Conservation (phyloP, 2,888 invertebrate species). For the Gari tellinella region DNA sequence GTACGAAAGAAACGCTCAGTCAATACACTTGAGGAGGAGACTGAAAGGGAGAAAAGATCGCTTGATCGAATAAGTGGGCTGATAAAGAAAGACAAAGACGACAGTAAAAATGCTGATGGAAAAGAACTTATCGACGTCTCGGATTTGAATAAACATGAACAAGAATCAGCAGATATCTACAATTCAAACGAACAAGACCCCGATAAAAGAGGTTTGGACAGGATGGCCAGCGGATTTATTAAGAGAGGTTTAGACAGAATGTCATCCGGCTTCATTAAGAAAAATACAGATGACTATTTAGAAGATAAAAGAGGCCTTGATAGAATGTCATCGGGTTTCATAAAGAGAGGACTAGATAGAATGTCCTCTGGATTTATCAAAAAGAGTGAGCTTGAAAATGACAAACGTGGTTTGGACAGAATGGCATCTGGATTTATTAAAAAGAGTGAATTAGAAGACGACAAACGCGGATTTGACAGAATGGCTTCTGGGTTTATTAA, state of each 20-base stretch:
- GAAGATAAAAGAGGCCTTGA: slow-evolving; percentile 19
- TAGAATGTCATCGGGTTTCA: slow-evolving; percentile 25
- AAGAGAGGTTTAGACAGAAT: slow-evolving; percentile 16
- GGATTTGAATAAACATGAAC: no score
- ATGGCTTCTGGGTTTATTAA: slow-evolving; percentile 32
- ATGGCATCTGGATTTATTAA: slow-evolving; percentile 20
- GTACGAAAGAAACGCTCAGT: slow-evolving; percentile 21
- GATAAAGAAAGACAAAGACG: background rate
- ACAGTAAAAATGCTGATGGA: background rate
- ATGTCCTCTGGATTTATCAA: slow-evolving; percentile 15
- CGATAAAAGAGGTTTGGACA: slow-evolving; percentile 24
- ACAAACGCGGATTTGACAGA: slow-evolving; percentile 23
- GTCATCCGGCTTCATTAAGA: slow-evolving; percentile 25
- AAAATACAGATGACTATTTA: background rate
- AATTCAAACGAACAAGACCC: background rate
- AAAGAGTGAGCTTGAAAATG: slow-evolving; percentile 3
- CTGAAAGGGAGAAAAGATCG: no score
- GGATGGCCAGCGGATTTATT: background rate
- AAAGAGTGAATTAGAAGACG: background rate
- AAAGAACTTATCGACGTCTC: background rate
- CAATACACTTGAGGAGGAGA: no score
- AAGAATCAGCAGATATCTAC: no score
- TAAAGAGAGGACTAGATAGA: slow-evolving; percentile 19
- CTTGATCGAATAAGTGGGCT: no score
- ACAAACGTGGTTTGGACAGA: slow-evolving; percentile 26